These are phyloP conservation scores for Macroteleia sp. DNA, from an alignment of 2,888 invertebrate species.

Conservation along the genomic window DNA sequence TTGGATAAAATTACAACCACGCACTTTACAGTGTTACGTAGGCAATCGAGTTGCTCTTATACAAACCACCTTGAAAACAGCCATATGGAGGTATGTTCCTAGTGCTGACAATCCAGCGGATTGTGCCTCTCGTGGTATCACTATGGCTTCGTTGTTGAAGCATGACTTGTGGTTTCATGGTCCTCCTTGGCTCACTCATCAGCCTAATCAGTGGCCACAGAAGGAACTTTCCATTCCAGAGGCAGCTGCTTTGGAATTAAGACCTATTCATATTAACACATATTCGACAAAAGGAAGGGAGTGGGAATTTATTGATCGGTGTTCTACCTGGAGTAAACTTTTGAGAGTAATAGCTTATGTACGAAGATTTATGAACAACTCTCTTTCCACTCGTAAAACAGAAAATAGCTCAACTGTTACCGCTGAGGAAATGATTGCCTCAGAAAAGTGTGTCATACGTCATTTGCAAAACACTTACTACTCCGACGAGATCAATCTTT, in stretches of 20 bases:
- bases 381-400: not conserved
- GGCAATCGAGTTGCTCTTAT: slow-evolving; percentile 48
- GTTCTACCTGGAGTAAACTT: not conserved
- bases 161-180: not conserved
- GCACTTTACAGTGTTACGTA: slow-evolving; percentile 35
- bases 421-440: too few relatives aligned
- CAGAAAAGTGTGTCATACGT: too few relatives aligned
- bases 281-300: not conserved
- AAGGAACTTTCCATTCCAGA: not conserved
- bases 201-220: not conserved
- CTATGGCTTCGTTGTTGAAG: not conserved
- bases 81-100: not conserved
- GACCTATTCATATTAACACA: not conserved
- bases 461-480: too few relatives aligned
- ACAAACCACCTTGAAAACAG: not conserved
- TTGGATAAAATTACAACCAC: slow-evolving; percentile 55
- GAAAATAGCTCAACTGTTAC: too few relatives aligned
- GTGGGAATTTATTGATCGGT: not conserved
- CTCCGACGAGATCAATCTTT: too few relatives aligned
- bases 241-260: not conserved
- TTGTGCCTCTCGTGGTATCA: not conserved
- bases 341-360: not conserved
- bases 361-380: not conserved
- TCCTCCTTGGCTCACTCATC: not conserved
- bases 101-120: not conserved